phyloP scores from a whole-genome alignment of 1,140 invertebrate genomes.

The Aphis craccivora region DNA sequence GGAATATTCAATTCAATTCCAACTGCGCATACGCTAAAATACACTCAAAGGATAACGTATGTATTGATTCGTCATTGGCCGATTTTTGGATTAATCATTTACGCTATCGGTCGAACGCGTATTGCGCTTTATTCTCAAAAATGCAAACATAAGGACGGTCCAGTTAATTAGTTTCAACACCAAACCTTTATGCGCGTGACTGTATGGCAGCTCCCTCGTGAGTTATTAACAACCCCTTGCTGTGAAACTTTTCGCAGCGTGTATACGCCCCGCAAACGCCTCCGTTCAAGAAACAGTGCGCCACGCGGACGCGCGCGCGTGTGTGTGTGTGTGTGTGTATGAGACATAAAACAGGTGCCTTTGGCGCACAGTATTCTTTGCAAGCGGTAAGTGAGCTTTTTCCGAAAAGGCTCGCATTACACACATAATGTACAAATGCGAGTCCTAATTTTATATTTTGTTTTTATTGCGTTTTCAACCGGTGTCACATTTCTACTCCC shows the following conservation, averaged over 20 bases:
- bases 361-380: neutral
- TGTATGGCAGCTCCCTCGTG: neutral
- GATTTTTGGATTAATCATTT: neutral
- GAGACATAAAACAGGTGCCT: constrained; percentile 22
- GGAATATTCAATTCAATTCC: too few species aligned
- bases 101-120: neutral
- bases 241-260: neutral
- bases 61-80: neutral
- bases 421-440: neutral
- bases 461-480: constrained; percentile 22
- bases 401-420: neutral
- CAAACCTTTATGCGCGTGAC: neutral
- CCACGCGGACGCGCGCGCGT: too few species aligned
- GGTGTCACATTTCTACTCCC: constrained; percentile 11
- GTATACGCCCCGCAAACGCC: neutral
- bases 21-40: too few species aligned
- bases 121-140: neutral
- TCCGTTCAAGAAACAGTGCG: neutral
- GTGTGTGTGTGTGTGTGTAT: neutral
- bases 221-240: constrained; percentile 4
- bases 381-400: neutral
- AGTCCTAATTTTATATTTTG: constrained; percentile 26
- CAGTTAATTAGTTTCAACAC: neutral
- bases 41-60: too few species aligned
- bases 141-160: neutral